Conservation (phyloP, 1,140 invertebrate species). For the Archivesica marissinica region DNA sequence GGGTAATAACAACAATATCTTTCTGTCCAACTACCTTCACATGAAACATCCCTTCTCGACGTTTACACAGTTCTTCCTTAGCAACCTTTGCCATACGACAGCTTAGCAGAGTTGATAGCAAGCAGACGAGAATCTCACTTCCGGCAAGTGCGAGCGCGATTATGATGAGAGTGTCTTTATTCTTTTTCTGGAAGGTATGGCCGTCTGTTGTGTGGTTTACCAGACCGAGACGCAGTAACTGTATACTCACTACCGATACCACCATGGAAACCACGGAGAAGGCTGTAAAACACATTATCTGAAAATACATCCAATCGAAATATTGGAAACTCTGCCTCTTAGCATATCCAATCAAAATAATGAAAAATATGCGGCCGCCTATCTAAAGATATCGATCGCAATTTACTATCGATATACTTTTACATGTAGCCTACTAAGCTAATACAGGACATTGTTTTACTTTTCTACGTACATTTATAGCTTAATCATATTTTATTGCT, state of each 20-base stretch:
- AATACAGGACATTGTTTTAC: too few relatives aligned
- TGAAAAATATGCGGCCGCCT: too few relatives aligned
- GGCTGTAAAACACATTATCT: slow-evolving; percentile 85
- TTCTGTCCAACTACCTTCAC: slow-evolving; percentile 83
- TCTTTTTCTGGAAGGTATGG: slow-evolving; percentile 83
- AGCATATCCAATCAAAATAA: too few relatives aligned
- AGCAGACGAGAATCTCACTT: slow-evolving; percentile 81
- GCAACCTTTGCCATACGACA: slow-evolving; percentile 82
- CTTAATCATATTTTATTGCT: too few relatives aligned
- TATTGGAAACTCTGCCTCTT: too few relatives aligned
- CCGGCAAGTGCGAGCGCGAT: slow-evolving; percentile 81
- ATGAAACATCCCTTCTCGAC: slow-evolving; percentile 83
- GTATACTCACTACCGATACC: slow-evolving; percentile 83
- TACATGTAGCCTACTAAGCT: too few relatives aligned
- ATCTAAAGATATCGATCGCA: too few relatives aligned
- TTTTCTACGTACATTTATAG: too few relatives aligned
- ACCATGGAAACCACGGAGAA: slow-evolving; percentile 84
- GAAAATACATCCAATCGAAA: slow-evolving; percentile 60
- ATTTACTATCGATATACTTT: too few relatives aligned
- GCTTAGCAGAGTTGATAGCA: slow-evolving; percentile 81
- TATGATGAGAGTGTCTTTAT: slow-evolving; percentile 83
- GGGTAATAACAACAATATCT: slow-evolving; percentile 78
- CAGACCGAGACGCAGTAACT: slow-evolving; percentile 83
- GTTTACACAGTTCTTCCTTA: slow-evolving; percentile 82
- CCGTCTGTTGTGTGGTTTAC: slow-evolving; percentile 84